Percentiles rank a stretch among this genome's conserved stretches.
phyloP scores from a whole-genome alignment of 1,140 invertebrate genomes.

The Drosophila nasuta region DNA sequence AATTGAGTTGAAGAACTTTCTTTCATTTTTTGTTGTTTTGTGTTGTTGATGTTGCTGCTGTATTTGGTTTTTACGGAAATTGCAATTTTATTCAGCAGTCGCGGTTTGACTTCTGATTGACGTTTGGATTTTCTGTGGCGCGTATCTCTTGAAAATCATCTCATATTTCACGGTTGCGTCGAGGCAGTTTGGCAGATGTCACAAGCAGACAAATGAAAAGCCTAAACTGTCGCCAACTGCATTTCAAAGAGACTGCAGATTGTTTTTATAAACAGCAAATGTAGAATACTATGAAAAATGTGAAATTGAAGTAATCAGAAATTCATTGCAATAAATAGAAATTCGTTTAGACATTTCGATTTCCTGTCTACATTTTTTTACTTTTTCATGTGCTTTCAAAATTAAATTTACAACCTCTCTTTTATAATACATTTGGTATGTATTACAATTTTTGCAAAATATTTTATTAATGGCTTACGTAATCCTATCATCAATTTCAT shows the following conservation, averaged over 20 bases:
- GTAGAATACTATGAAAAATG: too few species aligned
- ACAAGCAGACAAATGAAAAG: constrained; percentile 38
- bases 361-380: too few species aligned
- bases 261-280: too few species aligned
- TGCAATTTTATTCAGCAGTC: constrained; percentile 66
- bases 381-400: too few species aligned
- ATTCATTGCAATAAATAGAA: too few species aligned
- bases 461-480: too few species aligned
- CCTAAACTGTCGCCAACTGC: constrained; percentile 9
- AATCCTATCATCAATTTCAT: too few species aligned
- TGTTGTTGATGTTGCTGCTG: constrained; percentile 1
- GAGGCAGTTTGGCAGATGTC: constrained; percentile 56
- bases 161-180: constrained; percentile 65
- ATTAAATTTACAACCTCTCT: too few species aligned
- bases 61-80: constrained; percentile 53
- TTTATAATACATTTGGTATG: too few species aligned
- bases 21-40: constrained; percentile 16
- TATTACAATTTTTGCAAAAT: too few species aligned
- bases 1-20: constrained; percentile 59
- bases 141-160: constrained; percentile 50
- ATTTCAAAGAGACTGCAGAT: neutral
- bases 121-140: constrained; percentile 56
- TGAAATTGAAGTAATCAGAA: too few species aligned
- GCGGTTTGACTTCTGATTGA: constrained; percentile 79
- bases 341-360: too few species aligned